phyloP scores from a whole-genome alignment of 2,113 vertebrate species.

The Elgaria multicarinata region DNA sequence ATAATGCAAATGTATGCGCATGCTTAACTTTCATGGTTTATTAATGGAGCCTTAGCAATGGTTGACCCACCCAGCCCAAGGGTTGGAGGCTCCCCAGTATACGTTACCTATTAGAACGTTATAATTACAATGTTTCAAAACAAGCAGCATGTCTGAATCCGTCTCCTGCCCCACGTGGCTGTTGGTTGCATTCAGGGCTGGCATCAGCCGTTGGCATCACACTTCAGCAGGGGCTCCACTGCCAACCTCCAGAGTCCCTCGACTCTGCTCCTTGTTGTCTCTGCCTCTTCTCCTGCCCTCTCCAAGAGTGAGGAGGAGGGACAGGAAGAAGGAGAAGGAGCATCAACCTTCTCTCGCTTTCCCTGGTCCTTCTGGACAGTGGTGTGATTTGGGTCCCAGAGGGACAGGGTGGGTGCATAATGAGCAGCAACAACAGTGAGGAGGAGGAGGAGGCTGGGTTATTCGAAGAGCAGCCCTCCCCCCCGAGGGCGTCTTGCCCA shows the following conservation, averaged over 20 bases:
- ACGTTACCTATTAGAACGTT: no score
- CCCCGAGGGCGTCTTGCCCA: not conserved
- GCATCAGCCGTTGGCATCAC: not conserved
- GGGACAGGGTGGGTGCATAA: not conserved
- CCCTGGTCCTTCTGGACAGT: not conserved
- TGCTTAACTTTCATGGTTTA: not conserved
- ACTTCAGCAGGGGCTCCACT: not conserved
- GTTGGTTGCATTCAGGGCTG: not conserved
- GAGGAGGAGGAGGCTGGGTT: not conserved
- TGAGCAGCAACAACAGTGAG: not conserved
- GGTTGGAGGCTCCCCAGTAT: not conserved
- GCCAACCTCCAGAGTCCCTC: not conserved
- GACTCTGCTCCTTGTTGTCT: not conserved
- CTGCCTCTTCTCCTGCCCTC: not conserved
- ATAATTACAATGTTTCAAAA: not conserved
- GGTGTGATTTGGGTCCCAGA: not conserved
- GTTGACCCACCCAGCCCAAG: not conserved
- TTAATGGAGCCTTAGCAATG: not conserved
- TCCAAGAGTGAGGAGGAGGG: no score
- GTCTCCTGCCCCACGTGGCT: not conserved
- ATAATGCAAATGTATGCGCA: not conserved
- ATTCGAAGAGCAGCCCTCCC: no score
- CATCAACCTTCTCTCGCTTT: not conserved
- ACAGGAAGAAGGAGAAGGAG: no score
- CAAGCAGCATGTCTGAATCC: rapidly evolving